These are phyloP conservation scores for Palythoa caribaeorum DNA, from an alignment of 92 coral and sea anemone genomes.

Conservation along the genomic window DNA sequence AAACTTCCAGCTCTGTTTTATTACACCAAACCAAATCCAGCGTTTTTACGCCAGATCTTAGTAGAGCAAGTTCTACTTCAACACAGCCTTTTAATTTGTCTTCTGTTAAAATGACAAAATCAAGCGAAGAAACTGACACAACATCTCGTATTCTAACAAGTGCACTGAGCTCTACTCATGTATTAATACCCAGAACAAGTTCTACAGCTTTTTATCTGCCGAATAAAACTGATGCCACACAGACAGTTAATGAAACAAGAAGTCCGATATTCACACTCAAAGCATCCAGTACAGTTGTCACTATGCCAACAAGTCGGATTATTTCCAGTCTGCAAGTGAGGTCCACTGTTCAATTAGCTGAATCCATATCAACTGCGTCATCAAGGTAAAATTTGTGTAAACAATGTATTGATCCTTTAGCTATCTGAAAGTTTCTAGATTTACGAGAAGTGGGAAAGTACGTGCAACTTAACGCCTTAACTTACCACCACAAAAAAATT, in stretches of 20 bases:
- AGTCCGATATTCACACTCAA: not conserved
- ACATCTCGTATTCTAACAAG: not conserved
- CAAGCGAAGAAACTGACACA: not conserved
- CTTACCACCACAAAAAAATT: too few species aligned
- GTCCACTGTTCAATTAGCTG: not conserved
- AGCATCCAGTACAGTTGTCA: constrained; percentile 10
- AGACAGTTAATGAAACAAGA: not conserved
- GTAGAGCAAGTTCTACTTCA: not conserved
- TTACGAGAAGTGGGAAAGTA: too few species aligned
- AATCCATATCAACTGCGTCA: not conserved
- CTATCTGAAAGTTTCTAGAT: not conserved
- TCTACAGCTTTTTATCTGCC: not conserved
- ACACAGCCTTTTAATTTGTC: not conserved
- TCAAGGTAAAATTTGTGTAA: constrained; percentile 20
- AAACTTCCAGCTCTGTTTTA: not conserved
- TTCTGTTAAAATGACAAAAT: not conserved
- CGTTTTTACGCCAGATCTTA: not conserved
- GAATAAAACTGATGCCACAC: constrained; percentile 15
- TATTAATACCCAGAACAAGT: not conserved
- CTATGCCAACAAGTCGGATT: not conserved
- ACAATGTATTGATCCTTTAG: not conserved
- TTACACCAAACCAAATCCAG: not conserved
- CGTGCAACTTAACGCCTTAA: too few species aligned
- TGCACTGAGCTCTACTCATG: not conserved
- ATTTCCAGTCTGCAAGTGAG: not conserved